phyloP scores from a whole-genome alignment of 2,113 vertebrate species.

The Puffinus mauretanicus region DNA sequence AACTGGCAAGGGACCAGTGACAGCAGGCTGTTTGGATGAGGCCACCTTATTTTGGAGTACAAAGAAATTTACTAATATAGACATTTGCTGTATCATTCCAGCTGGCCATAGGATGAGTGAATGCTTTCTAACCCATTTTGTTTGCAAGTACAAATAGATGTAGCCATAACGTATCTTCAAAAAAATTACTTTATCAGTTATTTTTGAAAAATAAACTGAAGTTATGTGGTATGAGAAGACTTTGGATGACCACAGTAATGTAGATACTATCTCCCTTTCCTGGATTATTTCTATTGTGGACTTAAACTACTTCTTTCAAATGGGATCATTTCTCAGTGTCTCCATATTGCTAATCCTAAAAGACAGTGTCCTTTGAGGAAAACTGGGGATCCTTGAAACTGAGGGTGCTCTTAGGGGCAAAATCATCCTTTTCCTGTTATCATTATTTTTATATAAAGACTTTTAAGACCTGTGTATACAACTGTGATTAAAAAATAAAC shows the following conservation, averaged over 20 bases:
- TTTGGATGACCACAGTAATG: background rate
- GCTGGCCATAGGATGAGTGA: background rate
- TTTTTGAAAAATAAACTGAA: background rate
- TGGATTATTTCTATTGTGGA: background rate
- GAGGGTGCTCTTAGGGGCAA: background rate
- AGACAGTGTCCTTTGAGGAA: background rate
- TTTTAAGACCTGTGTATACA: background rate
- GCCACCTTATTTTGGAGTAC: background rate
- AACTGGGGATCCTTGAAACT: background rate
- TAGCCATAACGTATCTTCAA: background rate
- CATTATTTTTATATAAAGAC: background rate
- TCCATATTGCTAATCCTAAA: background rate
- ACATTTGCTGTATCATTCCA: background rate
- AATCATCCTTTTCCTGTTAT: background rate
- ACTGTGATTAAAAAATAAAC: background rate
- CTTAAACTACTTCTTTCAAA: background rate
- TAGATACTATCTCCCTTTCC: background rate
- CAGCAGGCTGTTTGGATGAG: background rate
- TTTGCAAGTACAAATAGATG: background rate
- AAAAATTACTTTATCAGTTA: background rate
- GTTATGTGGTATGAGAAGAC: background rate
- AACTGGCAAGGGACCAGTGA: background rate
- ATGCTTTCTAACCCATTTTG: background rate
- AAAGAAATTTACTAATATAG: background rate
- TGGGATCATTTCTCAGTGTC: background rate